Evolutionary conservation across 2,888 invertebrate genomes (phyloP).

Genomic region (Melieria picta): DNA sequence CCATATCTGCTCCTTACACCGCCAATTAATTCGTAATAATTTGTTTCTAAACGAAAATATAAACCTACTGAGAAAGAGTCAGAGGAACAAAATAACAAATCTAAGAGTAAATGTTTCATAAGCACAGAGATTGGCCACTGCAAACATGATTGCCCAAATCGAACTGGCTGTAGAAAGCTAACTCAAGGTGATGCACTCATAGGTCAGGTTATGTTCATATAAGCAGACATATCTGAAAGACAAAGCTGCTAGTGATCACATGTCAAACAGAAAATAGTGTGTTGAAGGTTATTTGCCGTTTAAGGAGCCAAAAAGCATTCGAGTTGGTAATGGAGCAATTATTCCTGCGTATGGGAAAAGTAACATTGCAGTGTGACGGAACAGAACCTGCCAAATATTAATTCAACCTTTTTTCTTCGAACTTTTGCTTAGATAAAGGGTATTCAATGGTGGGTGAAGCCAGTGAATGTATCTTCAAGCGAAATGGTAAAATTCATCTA

Average conservation of each 20-base stretch:
- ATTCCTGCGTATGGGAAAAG: constrained; percentile 39
- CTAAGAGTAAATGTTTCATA: not conserved
- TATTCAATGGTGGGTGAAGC: constrained; percentile 22
- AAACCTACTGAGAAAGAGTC: not conserved
- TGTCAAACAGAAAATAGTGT: constrained; percentile 9
- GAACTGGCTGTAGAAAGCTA: not conserved
- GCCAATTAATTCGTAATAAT: constrained; percentile 18
- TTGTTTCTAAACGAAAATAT: constrained; percentile 12
- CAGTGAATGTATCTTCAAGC: constrained; percentile 37
- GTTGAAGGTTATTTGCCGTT: not conserved
- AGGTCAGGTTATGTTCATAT: no score
- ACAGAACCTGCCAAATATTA: constrained; percentile 41
- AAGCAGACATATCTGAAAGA: no score
- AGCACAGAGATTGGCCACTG: not conserved
- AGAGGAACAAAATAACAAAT: not conserved
- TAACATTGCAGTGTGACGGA: constrained; percentile 43
- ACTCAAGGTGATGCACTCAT: constrained; percentile 22
- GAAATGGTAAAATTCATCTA: constrained; percentile 22
- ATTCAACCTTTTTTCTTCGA: constrained; percentile 44
- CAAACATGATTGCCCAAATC: constrained; percentile 3
- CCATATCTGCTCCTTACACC: not conserved
- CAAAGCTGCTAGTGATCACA: constrained; percentile 3
- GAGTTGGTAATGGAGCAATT: constrained; percentile 27
- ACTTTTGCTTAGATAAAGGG: constrained; percentile 42
- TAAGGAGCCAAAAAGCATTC: no score